Evolutionary conservation across 1,140 invertebrate species (phyloP).

Genomic region (Pogonomyrmex barbatus): DNA sequence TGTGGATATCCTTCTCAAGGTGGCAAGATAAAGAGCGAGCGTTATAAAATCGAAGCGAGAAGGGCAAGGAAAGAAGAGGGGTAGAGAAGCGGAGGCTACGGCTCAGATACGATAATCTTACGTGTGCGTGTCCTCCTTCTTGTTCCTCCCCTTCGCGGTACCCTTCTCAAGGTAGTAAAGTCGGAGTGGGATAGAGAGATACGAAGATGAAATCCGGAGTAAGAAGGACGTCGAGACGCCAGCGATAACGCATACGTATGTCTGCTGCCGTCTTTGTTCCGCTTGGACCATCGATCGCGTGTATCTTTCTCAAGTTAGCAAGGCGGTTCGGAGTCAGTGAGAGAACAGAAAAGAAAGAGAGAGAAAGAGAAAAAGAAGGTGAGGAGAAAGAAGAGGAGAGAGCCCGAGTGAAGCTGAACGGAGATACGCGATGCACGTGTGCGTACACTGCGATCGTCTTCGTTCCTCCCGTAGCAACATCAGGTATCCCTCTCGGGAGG

Average conservation of each 20-base stretch:
- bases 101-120: slow-evolving; percentile 47
- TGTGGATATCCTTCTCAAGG: slow-evolving; percentile 73
- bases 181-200: slow-evolving; percentile 34
- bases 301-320: slow-evolving; percentile 81
- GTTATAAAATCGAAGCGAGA: slow-evolving; percentile 57
- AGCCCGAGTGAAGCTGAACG: slow-evolving; percentile 51
- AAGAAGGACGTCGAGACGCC: slow-evolving; percentile 54
- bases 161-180: slow-evolving; percentile 52
- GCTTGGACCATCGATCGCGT: slow-evolving; percentile 51
- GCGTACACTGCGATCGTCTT: slow-evolving; percentile 41
- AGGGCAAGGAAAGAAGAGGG: not conserved
- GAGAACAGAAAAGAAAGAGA: slow-evolving; percentile 40
- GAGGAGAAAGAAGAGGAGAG: slow-evolving; percentile 37
- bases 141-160: slow-evolving; percentile 33
- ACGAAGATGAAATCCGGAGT: slow-evolving; percentile 54
- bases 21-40: slow-evolving; percentile 62
- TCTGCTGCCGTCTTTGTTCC: slow-evolving; percentile 63
- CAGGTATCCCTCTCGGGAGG: slow-evolving; percentile 58
- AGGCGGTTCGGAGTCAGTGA: slow-evolving; percentile 52
- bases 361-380: not conserved
- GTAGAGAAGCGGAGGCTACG: not conserved
- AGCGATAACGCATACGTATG: slow-evolving; percentile 71
- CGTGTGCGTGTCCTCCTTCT: slow-evolving; percentile 51
- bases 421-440: slow-evolving; percentile 47
- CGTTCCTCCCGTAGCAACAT: slow-evolving; percentile 41